These are phyloP conservation scores for Chrysaora quinquecirrha DNA, from an alignment of 30 jellyfish, hydroid and myxozoan species.

Conservation along the genomic window DNA sequence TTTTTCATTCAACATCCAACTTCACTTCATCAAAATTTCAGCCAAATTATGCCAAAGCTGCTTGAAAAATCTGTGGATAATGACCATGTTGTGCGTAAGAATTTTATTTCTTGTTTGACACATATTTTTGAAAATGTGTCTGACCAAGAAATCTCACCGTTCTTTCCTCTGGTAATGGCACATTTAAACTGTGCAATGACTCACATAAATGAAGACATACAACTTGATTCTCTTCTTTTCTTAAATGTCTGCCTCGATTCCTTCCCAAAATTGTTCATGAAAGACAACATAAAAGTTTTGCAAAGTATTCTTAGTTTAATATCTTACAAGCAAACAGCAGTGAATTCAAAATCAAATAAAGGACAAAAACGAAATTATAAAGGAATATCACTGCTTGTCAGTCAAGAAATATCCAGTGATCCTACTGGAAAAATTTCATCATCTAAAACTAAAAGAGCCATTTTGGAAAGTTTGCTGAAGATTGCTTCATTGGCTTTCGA, in stretches of 20 bases:
- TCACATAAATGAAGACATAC: slow-evolving; percentile 87
- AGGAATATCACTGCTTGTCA: slow-evolving; percentile 38
- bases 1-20: slow-evolving; percentile 75
- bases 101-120: slow-evolving; percentile 52
- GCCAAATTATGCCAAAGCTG: slow-evolving; percentile 73
- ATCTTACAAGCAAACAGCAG: slow-evolving; percentile 36
- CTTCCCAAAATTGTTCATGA: slow-evolving; percentile 51
- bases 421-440: slow-evolving; percentile 74
- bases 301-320: slow-evolving; percentile 72
- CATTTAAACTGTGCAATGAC: slow-evolving; percentile 95
- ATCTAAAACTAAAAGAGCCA: slow-evolving; percentile 34
- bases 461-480: slow-evolving; percentile 64
- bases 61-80: slow-evolving; percentile 71
- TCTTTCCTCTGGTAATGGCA: slow-evolving; percentile 80
- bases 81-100: slow-evolving; percentile 59
- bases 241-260: slow-evolving; percentile 55
- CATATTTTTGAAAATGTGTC: slow-evolving; percentile 39
- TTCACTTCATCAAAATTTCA: slow-evolving; percentile 64
- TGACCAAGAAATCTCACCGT: slow-evolving; percentile 72
- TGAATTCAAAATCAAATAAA: not conserved
- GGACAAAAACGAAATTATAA: slow-evolving; percentile 32
- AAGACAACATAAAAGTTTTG: slow-evolving; percentile 67
- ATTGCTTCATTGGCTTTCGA: slow-evolving; percentile 40
- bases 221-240: slow-evolving; percentile 65
- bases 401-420: slow-evolving; percentile 48